Conservation (phyloP, 2,888 invertebrate genomes). For the Morinoia aosen region DNA sequence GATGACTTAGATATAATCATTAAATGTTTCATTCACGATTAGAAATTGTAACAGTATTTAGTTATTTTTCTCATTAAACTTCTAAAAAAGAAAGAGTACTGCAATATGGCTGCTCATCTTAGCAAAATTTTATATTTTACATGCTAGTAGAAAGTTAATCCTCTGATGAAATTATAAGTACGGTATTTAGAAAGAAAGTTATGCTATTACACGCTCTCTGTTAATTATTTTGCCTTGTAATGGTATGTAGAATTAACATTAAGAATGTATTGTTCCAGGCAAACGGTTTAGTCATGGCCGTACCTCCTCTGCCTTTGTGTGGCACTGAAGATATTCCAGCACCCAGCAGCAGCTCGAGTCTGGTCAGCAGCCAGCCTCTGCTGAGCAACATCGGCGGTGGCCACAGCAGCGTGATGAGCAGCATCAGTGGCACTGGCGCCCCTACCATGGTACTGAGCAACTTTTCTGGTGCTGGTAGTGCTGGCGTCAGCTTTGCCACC, state of each 20-base stretch:
- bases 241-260: too few species aligned
- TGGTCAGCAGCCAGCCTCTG: neutral
- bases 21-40: neutral
- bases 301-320: conserved; percentile 1
- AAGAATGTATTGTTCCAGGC: neutral
- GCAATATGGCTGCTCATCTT: neutral
- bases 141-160: neutral
- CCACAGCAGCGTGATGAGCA: neutral
- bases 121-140: neutral
- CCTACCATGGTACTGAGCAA: neutral
- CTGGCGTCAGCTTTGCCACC: neutral
- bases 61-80: neutral
- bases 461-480: neutral
- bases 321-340: neutral
- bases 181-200: neutral
- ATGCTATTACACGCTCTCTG: neutral
- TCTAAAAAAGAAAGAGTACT: neutral
- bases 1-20: neutral
- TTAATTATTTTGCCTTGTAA: neutral
- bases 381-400: neutral
- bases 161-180: neutral
- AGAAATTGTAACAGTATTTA: neutral
- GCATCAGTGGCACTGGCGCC: neutral
- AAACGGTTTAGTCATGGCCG: conserved; percentile 26
- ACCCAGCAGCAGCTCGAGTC: neutral